Base-by-base conservation (phyloP, 2,888 invertebrate genomes). In the Limnephilus marmoratus region DNA sequence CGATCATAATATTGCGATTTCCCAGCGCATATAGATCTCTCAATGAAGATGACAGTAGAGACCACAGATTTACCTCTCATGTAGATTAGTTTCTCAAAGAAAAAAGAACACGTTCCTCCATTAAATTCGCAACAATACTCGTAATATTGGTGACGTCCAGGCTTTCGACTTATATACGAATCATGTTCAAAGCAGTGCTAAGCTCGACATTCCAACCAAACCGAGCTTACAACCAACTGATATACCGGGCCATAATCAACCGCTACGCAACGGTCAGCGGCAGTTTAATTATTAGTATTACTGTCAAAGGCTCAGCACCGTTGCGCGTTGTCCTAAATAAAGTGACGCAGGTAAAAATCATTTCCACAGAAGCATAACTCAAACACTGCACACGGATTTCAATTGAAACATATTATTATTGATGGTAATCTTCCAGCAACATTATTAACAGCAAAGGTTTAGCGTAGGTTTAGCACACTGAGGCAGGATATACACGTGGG, bases 401-500 rank as follows among this genome's bases (percentile, higher is more conserved):
- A 68, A 68, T 68, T 68, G 68, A 68, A 68, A 68, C 68, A 68
- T 68, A 68, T 68, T 68, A 68, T 68, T 68, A 68, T 68, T 68
- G 68, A 68, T 24, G 68, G 68, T 68, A 68, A 68, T 68, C 68
- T 68, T 68, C 68, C 68, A n/a, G 68, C 68, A 68, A 68, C 68
- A 68, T 68, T 68, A 68, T 68, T 68, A 68, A 24, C 68, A 68
- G 68, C 9, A 24, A n/a, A 68, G 68, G 68, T 68, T 68, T n/a
- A n/a, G 68, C 68, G 68, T 68, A 68, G 68, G 68, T 68, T 68
- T 68, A 9, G n/a, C 68, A 68, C 68, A 68, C 68, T 18, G 18
- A n/a, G 31, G 86, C 45, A 49, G 45, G 24, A 68, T 86, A 86
- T 29, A 24, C 12, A 24, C 80, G 88, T 89, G 80, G 88, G 88